These are phyloP conservation scores for Guaruba guarouba DNA, from an alignment of 2,113 vertebrate species.

Conservation along the genomic window DNA sequence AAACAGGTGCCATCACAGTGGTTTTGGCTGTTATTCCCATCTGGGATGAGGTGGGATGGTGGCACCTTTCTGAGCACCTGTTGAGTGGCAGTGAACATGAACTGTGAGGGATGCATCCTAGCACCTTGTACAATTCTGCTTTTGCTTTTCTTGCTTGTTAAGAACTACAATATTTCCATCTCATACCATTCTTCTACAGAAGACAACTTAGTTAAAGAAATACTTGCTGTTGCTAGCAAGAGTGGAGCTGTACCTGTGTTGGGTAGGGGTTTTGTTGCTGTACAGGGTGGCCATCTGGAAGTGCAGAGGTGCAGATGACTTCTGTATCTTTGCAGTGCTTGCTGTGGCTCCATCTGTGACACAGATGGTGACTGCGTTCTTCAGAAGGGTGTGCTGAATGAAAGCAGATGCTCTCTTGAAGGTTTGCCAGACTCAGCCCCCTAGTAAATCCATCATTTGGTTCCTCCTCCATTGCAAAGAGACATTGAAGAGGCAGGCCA, in stretches of 20 bases:
- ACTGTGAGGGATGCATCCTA: not conserved
- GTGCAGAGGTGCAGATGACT: not conserved
- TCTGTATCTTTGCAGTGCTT: not conserved
- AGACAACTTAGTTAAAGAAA: not conserved
- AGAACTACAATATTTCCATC: accelerated
- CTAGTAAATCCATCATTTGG: not conserved
- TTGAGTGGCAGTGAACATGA: not conserved
- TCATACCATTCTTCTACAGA: not conserved
- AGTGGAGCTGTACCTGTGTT: not conserved
- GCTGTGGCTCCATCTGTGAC: not conserved
- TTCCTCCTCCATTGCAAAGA: not conserved
- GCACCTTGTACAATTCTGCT: not conserved
- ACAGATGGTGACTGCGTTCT: not conserved
- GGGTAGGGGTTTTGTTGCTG: not conserved
- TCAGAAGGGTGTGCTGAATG: not conserved
- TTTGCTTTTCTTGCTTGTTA: not conserved
- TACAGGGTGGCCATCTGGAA: not conserved
- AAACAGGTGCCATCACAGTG: accelerated
- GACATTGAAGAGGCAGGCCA: not conserved
- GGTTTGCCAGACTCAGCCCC: not conserved
- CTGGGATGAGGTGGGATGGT: not conserved
- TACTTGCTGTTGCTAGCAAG: not conserved
- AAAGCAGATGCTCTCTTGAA: not conserved
- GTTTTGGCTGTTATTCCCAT: not conserved
- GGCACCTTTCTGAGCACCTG: not conserved